Conservation (phyloP, 2,888 invertebrate genomes). For the Apotomis betuletana region DNA sequence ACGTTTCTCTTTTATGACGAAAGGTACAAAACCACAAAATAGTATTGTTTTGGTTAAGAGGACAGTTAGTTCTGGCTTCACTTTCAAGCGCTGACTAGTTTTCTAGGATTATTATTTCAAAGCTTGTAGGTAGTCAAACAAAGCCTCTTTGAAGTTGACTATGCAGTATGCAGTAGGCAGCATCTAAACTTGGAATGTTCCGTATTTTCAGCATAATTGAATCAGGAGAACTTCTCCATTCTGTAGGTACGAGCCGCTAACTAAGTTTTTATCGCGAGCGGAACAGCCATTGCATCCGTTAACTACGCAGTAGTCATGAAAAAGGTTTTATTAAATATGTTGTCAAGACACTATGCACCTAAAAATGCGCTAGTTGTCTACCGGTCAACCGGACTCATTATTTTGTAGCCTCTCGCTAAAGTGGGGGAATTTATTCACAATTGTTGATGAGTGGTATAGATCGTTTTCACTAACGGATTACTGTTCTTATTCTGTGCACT, state of each 20-base stretch:
- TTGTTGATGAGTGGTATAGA: too few species aligned
- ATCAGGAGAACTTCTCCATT: slow-evolving; percentile 15
- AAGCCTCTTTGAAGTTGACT: neutral
- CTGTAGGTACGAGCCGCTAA: slow-evolving; percentile 30
- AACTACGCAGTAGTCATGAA: neutral
- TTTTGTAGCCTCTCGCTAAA: too few species aligned
- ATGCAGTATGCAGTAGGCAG: neutral
- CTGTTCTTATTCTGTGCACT: slow-evolving; percentile 11
- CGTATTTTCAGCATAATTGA: slow-evolving; percentile 18
- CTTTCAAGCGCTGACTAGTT: too few species aligned
- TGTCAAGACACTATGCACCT: too few species aligned
- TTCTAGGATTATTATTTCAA: too few species aligned
- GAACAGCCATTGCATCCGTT: slow-evolving; percentile 3
- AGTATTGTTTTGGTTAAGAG: too few species aligned
- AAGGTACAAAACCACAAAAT: too few species aligned
- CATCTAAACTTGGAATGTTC: slow-evolving; percentile 12
- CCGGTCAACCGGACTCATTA: too few species aligned
- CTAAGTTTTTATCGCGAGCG: slow-evolving; percentile 39
- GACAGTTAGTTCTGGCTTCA: too few species aligned
- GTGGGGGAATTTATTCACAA: too few species aligned
- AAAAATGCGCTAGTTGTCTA: too few species aligned
- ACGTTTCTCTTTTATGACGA: too few species aligned
- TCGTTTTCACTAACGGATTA: neutral
- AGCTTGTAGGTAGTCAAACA: neutral
- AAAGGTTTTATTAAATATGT: neutral